A percentile compares a stretch with the other conserved stretches of the same genome.
Conservation (phyloP, 2,113 vertebrate species). For the Mesembrinibis cayennensis region DNA sequence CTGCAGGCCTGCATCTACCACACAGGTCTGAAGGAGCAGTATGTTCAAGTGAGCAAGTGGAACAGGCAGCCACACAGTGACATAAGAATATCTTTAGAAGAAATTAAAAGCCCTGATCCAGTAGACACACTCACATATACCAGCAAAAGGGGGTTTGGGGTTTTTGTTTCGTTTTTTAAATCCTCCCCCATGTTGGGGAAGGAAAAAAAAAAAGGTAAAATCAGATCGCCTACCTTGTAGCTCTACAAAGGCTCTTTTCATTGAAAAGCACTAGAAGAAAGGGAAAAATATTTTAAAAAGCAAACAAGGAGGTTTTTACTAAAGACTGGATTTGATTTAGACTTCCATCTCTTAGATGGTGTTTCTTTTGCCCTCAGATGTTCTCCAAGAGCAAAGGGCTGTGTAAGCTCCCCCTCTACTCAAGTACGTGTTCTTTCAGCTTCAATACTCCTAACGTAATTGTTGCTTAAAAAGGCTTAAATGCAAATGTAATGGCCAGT, state of each 20-base stretch:
- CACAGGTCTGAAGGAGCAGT: background rate
- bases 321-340: background rate
- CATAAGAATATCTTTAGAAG: background rate
- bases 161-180: background rate
- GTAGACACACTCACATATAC: background rate
- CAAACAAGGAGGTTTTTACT: background rate
- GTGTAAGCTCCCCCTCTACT: background rate
- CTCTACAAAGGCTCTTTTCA: background rate
- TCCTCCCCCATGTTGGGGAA: background rate
- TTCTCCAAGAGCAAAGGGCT: background rate
- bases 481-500: background rate
- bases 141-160: background rate
- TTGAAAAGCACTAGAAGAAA: conserved; percentile 2
- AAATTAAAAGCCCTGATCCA: background rate
- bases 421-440: background rate
- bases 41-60: background rate
- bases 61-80: background rate
- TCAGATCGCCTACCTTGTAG: background rate
- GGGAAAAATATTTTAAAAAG: background rate
- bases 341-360: background rate
- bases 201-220: background rate
- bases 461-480: background rate
- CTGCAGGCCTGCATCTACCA: background rate
- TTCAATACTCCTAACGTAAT: background rate
- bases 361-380: background rate